Evolutionary conservation across 2,888 invertebrate genomes (phyloP).

Genomic region (Lycophotia porphyrea): DNA sequence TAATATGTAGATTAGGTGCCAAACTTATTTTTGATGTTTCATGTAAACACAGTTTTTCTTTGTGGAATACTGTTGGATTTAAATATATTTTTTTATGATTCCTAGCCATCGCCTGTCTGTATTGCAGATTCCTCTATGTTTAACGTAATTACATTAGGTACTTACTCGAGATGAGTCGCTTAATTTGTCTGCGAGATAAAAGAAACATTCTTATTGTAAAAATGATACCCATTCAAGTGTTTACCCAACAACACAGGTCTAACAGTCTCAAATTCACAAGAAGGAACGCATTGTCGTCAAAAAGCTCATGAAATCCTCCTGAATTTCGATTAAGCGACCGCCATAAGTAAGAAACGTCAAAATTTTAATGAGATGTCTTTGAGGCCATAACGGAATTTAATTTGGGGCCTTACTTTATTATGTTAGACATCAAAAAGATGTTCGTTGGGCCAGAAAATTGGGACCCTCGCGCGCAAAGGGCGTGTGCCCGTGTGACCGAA

Average conservation of each 20-base stretch:
- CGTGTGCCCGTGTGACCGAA: constrained; percentile 23
- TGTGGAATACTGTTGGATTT: background rate
- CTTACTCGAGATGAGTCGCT: background rate
- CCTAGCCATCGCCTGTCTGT: background rate
- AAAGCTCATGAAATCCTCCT: constrained; percentile 19
- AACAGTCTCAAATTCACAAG: constrained; percentile 27
- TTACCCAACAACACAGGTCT: constrained; percentile 2
- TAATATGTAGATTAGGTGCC: background rate
- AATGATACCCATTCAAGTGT: background rate
- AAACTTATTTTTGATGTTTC: background rate
- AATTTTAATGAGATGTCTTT: constrained; percentile 68
- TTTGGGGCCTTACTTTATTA: constrained; percentile 67
- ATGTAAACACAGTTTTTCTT: background rate
- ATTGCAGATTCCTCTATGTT: background rate
- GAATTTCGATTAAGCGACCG: constrained; percentile 56
- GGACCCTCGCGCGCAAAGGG: constrained; percentile 54
- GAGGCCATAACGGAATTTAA: constrained; percentile 68
- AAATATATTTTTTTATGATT: background rate
- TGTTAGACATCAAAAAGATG: constrained; percentile 72
- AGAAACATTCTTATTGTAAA: background rate
- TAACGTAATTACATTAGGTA: background rate
- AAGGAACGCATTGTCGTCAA: background rate
- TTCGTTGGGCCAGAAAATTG: constrained; percentile 72
- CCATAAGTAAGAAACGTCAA: constrained; percentile 58
- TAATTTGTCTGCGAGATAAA: constrained; percentile 6